Conservation (phyloP, 2,113 vertebrate species). For the Monarcha castaneiventris region DNA sequence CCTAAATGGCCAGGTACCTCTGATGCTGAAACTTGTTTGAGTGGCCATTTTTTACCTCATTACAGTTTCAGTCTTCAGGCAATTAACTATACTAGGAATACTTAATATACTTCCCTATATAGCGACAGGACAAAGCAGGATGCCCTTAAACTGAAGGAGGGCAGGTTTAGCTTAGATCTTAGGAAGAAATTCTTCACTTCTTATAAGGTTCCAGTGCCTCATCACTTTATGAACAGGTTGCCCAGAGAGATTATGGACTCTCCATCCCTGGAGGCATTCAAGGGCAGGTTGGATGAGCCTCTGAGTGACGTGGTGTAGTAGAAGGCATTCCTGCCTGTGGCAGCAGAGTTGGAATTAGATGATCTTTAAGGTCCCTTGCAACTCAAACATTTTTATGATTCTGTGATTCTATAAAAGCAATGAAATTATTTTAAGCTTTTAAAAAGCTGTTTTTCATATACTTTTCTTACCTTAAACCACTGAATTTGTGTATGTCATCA, state of each 20-base stretch:
- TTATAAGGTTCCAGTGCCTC: not conserved
- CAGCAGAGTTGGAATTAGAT: not conserved
- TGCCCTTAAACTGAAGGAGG: not conserved
- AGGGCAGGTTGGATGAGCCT: not conserved
- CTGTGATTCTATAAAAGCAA: not conserved
- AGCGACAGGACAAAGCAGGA: not conserved
- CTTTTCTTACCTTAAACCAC: not conserved
- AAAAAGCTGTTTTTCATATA: not conserved
- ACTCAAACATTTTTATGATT: not conserved
- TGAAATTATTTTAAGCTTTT: not conserved
- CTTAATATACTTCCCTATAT: not conserved
- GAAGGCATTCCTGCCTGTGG: not conserved
- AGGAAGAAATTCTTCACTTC: not conserved
- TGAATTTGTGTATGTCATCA: not conserved
- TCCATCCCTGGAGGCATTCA: not conserved
- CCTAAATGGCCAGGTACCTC: not conserved
- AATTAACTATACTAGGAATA: not conserved
- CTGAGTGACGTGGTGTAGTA: rapidly evolving
- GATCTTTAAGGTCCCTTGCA: not conserved
- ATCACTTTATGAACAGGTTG: not conserved
- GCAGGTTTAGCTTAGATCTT: not conserved
- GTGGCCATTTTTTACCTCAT: not conserved
- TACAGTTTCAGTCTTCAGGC: not conserved
- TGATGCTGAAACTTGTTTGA: not conserved
- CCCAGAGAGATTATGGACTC: not conserved